Conservation (phyloP, 2,888 invertebrate species). For the Brachyptera risi region DNA sequence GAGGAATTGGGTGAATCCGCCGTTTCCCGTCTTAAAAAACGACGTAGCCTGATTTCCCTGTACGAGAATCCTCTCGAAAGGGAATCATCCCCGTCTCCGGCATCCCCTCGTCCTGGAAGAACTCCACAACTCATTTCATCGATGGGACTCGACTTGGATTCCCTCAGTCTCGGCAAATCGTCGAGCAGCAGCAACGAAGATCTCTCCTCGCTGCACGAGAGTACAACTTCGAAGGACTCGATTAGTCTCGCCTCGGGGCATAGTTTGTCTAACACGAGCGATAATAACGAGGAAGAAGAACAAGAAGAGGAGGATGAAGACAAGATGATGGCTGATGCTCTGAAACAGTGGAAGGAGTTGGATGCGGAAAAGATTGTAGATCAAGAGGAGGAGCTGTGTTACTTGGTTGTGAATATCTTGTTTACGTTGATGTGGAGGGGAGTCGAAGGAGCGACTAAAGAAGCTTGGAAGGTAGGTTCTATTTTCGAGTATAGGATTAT, state of each 20-base stretch:
- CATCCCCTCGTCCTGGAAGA: slow-evolving; percentile 21
- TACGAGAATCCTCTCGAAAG: slow-evolving; percentile 27
- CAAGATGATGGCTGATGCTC: slow-evolving; percentile 33
- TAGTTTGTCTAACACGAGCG: slow-evolving; percentile 20
- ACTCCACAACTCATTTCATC: slow-evolving; percentile 26
- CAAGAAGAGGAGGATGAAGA: slow-evolving; percentile 34
- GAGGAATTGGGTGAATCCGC: slow-evolving; percentile 37
- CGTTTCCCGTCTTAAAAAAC: slow-evolving; percentile 33
- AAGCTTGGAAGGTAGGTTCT: slow-evolving; percentile 53
- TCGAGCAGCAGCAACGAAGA: slow-evolving; percentile 36
- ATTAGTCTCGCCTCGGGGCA: slow-evolving; percentile 33
- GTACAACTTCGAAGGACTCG: slow-evolving; percentile 32
- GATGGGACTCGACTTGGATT: slow-evolving; percentile 35
- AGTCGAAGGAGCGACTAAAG: slow-evolving; percentile 51
- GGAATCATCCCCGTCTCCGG: slow-evolving; percentile 23
- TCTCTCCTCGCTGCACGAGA: slow-evolving; percentile 30
- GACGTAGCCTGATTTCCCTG: slow-evolving; percentile 32
- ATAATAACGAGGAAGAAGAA: slow-evolving; percentile 27
- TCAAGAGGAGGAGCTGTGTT: slow-evolving; percentile 54
- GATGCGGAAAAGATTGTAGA: slow-evolving; percentile 41
- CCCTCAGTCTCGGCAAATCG: slow-evolving; percentile 34
- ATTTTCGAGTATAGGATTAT: too few relatives aligned
- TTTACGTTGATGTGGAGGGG: slow-evolving; percentile 59
- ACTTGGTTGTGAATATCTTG: slow-evolving; percentile 53
- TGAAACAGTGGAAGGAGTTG: slow-evolving; percentile 38